Evolutionary conservation across 2,113 vertebrate genomes (phyloP), one percentile per base, ranked within the genome.

Genomic region (Silurus asotus): DNA sequence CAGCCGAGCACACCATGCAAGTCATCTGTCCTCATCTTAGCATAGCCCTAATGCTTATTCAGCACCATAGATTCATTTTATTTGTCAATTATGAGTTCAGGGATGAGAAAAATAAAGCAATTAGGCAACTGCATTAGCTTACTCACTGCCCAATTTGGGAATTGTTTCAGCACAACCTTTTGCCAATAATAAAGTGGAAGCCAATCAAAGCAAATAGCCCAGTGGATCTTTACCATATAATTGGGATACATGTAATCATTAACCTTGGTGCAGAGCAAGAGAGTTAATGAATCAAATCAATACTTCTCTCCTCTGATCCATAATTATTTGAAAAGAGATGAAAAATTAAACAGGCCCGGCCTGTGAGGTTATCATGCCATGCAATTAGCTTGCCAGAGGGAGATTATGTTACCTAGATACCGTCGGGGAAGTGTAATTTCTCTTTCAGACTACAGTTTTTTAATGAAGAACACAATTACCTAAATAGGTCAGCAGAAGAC

Each of bases 381-480:
- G 95, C 96, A 98, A 98, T 99, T 99, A 98, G 96, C 96, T 94
- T 96, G 95, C 97, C 96, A 95, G 95, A 91, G 93, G 97, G 96
- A 98, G 96, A 97, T 97, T 97, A 96, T 96, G 96, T 97, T 98
- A 98, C 97, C 96, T 98, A 97, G 98, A 97, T 98, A 97, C 97
- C 95, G 95, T 93, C 95, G 95, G 94, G 95, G 96, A 96, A 96
- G 93, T 95, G 94, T 96, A 97, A 98, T 97, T 98, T 97, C 96
- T 97, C 95, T 97, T 98, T 94, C 94, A 94, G 94, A 95, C 92
- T 94, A 92, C 93, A 96, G 92, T 96, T 94, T 95, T 94, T 94
- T 96, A 96, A 96, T 97, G 95, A 96, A 96, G 96, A 96, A 95
- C 96, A 95, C 95, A 96, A 96, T 95, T 92, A 91, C 94, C 93